These are phyloP conservation scores for Lepidostoma basale DNA, from an alignment of 1,140 invertebrate genomes.

Conservation along the genomic window DNA sequence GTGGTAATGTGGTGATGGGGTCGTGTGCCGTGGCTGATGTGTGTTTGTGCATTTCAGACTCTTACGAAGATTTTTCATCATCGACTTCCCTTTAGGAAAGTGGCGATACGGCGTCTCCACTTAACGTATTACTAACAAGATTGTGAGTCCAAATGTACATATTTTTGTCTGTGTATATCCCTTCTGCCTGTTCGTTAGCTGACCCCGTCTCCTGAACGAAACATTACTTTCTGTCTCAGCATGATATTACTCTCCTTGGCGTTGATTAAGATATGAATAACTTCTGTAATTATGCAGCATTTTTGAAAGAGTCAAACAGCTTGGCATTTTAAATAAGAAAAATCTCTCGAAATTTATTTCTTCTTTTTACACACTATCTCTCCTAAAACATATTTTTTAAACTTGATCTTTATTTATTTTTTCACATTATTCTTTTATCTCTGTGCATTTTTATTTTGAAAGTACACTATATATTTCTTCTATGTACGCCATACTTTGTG, in stretches of 20 bases:
- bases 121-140: conserved; percentile 39
- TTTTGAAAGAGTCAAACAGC: neutral
- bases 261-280: neutral
- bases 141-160: conserved; percentile 38
- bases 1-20: no score
- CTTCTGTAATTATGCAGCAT: neutral
- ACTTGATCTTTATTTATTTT: no score
- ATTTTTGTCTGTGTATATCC: conserved; percentile 38
- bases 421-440: no score
- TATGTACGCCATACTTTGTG: no score
- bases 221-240: conserved; percentile 20
- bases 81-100: conserved; percentile 64
- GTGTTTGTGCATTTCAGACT: conserved; percentile 59
- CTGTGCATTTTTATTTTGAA: no score
- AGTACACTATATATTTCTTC: no score
- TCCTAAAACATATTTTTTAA: no score
- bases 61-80: conserved; percentile 67
- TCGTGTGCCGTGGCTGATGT: no score
- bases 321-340: no score
- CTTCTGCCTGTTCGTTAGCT: conserved; percentile 43
- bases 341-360: no score
- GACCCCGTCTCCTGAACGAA: neutral
- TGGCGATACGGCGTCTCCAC: conserved; percentile 44
- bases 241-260: conserved; percentile 16
- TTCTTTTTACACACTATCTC: no score